A percentile compares a stretch with the other conserved stretches of the same genome.
Conservation (phyloP, 2,797 vertebrate genomes). For the Pitangus sulphuratus region DNA sequence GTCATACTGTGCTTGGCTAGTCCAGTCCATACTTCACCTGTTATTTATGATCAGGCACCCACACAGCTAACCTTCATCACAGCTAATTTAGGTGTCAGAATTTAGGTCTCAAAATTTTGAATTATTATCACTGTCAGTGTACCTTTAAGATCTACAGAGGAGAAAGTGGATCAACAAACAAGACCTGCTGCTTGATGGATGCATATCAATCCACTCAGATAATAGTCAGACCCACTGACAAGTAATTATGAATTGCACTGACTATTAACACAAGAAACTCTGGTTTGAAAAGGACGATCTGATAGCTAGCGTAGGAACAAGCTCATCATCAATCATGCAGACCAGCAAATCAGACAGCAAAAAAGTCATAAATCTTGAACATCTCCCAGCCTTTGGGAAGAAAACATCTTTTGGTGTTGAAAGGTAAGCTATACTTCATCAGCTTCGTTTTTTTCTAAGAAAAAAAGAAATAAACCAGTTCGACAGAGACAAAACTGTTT, state of each 20-base stretch:
- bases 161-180: neutral
- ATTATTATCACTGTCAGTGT: neutral
- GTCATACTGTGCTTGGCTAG: neutral
- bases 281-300: neutral
- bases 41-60: neutral
- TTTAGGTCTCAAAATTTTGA: neutral
- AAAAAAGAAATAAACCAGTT: conserved; percentile 23
- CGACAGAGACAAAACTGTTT: conserved; percentile 31
- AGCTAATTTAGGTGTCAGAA: neutral
- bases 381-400: neutral
- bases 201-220: neutral
- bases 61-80: neutral
- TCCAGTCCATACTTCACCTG: neutral
- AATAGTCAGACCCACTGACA: neutral
- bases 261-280: neutral
- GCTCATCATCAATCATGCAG: conserved; percentile 22
- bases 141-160: neutral
- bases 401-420: neutral
- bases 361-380: conserved; percentile 35
- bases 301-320: neutral
- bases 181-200: neutral
- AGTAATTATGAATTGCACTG: neutral
- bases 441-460: neutral
- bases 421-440: conserved; percentile 27
- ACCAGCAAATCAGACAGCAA: conserved; percentile 1